These are phyloP conservation scores for Procambarus clarkii DNA, from an alignment of 1,140 invertebrate species.

Conservation along the genomic window DNA sequence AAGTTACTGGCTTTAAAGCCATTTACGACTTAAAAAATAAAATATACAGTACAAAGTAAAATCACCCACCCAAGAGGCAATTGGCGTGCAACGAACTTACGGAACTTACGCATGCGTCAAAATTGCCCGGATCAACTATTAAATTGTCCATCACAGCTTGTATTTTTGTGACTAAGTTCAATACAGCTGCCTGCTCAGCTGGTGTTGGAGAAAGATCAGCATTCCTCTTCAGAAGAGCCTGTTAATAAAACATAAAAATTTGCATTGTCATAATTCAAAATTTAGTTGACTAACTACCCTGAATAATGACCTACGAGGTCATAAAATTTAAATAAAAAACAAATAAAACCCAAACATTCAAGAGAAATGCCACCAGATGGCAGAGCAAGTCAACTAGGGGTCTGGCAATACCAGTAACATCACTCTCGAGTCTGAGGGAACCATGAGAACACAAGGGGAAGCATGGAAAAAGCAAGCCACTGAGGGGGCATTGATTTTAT, in stretches of 20 bases:
- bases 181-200: slow-evolving; percentile 91
- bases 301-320: neutral
- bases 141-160: slow-evolving; percentile 94
- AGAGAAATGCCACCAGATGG: too few relatives aligned
- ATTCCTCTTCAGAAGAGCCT: slow-evolving; percentile 93
- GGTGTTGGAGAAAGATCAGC: slow-evolving; percentile 91
- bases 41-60: neutral
- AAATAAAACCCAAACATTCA: too few relatives aligned
- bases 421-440: too few relatives aligned
- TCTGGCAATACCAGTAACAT: too few relatives aligned
- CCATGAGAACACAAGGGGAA: too few relatives aligned
- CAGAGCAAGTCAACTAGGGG: too few relatives aligned
- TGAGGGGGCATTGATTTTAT: too few relatives aligned
- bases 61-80: slow-evolving; percentile 39
- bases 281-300: neutral
- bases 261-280: neutral
- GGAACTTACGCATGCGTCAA: slow-evolving; percentile 94
- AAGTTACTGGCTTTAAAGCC: neutral
- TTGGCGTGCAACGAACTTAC: slow-evolving; percentile 19
- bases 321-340: too few relatives aligned
- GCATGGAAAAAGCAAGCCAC: too few relatives aligned
- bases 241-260: slow-evolving; percentile 60
- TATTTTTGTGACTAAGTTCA: slow-evolving; percentile 94
- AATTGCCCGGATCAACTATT: slow-evolving; percentile 92
- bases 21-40: neutral